Conservation (phyloP, 2,797 vertebrate genomes). For the Netta rufina region DNA sequence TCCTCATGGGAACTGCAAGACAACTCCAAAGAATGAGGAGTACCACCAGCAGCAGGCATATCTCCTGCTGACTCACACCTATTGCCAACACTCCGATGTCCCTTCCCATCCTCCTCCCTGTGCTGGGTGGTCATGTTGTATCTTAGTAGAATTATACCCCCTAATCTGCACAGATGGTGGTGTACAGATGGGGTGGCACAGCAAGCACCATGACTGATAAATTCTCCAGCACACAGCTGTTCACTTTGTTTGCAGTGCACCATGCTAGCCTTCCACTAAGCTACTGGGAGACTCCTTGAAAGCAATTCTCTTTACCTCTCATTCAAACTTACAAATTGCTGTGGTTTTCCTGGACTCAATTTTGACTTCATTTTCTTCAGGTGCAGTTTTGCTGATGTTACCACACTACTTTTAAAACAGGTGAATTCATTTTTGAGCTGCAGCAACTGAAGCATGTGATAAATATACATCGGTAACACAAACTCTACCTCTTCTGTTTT, state of each 20-base stretch:
- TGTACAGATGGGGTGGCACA: slow-evolving; percentile 7
- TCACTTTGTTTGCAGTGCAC: not conserved
- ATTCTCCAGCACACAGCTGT: not conserved
- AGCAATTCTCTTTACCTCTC: not conserved
- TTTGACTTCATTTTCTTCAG: not conserved
- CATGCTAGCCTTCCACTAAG: not conserved
- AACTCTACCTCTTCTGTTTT: not conserved
- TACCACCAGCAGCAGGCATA: not conserved
- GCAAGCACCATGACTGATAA: not conserved
- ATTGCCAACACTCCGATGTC: not conserved
- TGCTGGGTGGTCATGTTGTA: not conserved
- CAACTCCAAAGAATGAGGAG: not conserved
- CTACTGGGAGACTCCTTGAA: not conserved
- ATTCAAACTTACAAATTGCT: not conserved
- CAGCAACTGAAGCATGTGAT: not conserved
- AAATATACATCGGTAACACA: not conserved
- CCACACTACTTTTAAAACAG: not conserved
- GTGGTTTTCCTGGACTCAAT: not conserved
- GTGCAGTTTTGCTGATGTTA: not conserved
- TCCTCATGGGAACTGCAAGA: not conserved
- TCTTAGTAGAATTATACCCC: not conserved
- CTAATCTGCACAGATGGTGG: not conserved
- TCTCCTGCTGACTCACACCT: not conserved
- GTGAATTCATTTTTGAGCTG: not conserved
- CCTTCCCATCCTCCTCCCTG: not conserved